Percentiles rank a stretch among this genome's conserved stretches.
Evolutionary conservation across 2,888 invertebrate species (phyloP).

Genomic region (Bellardia pandia): DNA sequence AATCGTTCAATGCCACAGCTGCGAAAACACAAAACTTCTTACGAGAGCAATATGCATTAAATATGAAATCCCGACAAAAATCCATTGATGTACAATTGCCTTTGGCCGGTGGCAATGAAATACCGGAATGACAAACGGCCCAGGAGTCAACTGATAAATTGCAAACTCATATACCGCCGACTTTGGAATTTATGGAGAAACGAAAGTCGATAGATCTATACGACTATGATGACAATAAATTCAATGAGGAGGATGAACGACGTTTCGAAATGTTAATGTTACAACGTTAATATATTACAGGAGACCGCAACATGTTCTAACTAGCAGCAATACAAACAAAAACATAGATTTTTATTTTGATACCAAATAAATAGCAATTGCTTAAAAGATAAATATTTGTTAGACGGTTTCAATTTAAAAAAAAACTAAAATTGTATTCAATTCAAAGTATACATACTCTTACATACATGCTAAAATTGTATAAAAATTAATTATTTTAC

Average conservation of each 20-base stretch:
- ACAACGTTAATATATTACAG: slow-evolving; percentile 48
- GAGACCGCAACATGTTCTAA: too few relatives aligned
- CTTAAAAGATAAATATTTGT: slow-evolving; percentile 29
- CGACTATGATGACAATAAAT: slow-evolving; percentile 74
- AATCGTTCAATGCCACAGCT: slow-evolving; percentile 75
- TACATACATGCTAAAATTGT: neutral
- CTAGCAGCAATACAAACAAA: neutral
- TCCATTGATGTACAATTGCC: slow-evolving; percentile 74
- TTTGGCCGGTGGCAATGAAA: slow-evolving; percentile 54
- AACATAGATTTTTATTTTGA: slow-evolving; percentile 2
- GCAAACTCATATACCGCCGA: slow-evolving; percentile 44
- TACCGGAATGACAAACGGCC: slow-evolving; percentile 54
- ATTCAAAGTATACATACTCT: neutral
- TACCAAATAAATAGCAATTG: slow-evolving; percentile 6
- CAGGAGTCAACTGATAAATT: slow-evolving; percentile 7
- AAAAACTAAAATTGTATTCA: slow-evolving; percentile 12
- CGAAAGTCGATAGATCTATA: slow-evolving; percentile 72
- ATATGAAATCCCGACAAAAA: slow-evolving; percentile 72
- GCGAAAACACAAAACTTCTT: slow-evolving; percentile 56
- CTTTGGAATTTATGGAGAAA: slow-evolving; percentile 69
- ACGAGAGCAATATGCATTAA: slow-evolving; percentile 61
- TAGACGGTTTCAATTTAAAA: slow-evolving; percentile 64
- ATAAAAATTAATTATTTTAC: too few relatives aligned
- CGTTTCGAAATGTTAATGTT: slow-evolving; percentile 70
- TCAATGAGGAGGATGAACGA: slow-evolving; percentile 73